phyloP scores from a whole-genome alignment of 2,888 invertebrate genomes.

The Dasysyrphus albostriatus region DNA sequence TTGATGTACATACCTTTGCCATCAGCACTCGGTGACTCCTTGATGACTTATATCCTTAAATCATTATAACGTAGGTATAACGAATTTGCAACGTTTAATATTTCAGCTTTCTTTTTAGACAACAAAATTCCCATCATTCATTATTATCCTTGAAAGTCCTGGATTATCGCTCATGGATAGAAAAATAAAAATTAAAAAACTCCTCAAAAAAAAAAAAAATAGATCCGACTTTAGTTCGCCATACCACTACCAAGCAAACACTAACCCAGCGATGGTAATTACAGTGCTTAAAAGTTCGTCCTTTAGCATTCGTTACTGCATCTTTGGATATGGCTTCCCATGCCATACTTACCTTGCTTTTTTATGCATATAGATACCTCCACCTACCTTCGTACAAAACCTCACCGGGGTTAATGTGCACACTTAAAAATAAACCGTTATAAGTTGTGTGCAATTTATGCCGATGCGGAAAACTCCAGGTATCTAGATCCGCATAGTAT shows the following conservation, averaged over 20 bases:
- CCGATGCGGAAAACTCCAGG: slow-evolving; percentile 51
- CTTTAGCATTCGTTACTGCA: slow-evolving; percentile 65
- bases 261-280: slow-evolving; percentile 65
- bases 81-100: slow-evolving; percentile 26
- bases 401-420: slow-evolving; percentile 59
- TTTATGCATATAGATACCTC: background rate
- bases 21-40: background rate
- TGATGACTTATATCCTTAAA: slow-evolving; percentile 20
- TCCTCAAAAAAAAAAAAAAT: slow-evolving; percentile 30
- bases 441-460: slow-evolving; percentile 70
- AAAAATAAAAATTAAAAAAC: slow-evolving; percentile 36
- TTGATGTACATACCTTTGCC: background rate
- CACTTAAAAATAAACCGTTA: slow-evolving; percentile 71
- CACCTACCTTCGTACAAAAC: background rate
- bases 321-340: slow-evolving; percentile 22
- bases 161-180: slow-evolving; percentile 59
- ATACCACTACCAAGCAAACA: slow-evolving; percentile 43
- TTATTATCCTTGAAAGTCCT: slow-evolving; percentile 61
- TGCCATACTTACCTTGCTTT: background rate
- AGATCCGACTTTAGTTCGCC: slow-evolving; percentile 49
- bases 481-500: slow-evolving; percentile 5
- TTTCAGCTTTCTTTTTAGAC: slow-evolving; percentile 37
- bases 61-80: background rate
- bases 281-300: slow-evolving; percentile 75
- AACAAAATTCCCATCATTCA: slow-evolving; percentile 65